A percentile compares a stretch with the other conserved stretches of the same genome.
phyloP scores from a whole-genome alignment of 2,113 vertebrate species.

The Ammodramus savannarum region DNA sequence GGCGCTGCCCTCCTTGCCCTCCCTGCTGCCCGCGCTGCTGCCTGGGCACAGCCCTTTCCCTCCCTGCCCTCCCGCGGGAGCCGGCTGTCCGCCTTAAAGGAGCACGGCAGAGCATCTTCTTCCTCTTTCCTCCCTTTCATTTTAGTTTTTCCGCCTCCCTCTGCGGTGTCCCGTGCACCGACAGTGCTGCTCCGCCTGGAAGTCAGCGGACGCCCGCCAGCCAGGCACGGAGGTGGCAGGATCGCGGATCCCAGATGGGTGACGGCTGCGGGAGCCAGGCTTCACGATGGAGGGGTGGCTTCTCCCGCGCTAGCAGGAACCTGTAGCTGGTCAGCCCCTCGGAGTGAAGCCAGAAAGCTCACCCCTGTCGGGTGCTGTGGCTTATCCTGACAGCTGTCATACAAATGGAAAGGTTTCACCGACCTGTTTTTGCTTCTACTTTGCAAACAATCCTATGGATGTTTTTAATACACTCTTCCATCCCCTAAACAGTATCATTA shows the following conservation, averaged over 20 bases:
- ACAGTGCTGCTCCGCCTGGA: background rate
- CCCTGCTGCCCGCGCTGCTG: background rate
- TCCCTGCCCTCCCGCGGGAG: background rate
- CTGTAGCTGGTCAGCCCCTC: conserved; percentile 7
- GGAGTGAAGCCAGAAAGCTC: background rate
- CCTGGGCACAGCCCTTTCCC: background rate
- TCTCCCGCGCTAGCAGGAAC: background rate
- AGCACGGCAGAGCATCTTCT: background rate
- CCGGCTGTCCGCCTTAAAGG: background rate
- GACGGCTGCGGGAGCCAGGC: background rate
- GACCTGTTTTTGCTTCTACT: background rate
- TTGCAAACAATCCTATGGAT: background rate
- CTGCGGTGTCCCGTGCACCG: background rate
- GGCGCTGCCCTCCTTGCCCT: background rate
- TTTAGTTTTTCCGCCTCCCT: background rate
- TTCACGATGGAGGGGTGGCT: background rate
- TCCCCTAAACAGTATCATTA: background rate
- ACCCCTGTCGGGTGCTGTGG: background rate
- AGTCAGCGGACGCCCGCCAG: background rate
- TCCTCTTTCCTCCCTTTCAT: background rate
- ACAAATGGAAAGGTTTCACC: background rate
- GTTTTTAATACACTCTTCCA: background rate
- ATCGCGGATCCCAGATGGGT: background rate
- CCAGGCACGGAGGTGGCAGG: background rate
- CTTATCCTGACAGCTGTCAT: background rate